Percentiles rank a stretch among this genome's conserved stretches.
Conservation (phyloP, 2,113 vertebrate genomes). For the Halcyon malimbica region DNA sequence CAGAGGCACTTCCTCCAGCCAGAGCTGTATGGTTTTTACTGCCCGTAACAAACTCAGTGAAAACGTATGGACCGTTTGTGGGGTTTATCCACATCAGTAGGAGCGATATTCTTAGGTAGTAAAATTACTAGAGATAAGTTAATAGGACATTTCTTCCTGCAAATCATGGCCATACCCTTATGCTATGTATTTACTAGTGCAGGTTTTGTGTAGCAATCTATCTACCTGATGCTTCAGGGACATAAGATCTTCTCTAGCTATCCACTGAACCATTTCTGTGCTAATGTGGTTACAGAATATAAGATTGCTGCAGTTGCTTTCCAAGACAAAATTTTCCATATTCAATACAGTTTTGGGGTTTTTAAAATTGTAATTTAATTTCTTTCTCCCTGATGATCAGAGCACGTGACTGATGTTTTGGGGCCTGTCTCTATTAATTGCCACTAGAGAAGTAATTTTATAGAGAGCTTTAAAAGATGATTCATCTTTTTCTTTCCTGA, state of each 20-base stretch:
- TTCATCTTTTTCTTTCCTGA: conserved; percentile 30
- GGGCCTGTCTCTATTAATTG: conserved; percentile 31
- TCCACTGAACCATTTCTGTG: not conserved
- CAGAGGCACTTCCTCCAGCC: not conserved
- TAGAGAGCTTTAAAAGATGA: not conserved
- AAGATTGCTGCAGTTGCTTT: not conserved
- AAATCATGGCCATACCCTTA: not conserved
- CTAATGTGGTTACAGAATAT: not conserved
- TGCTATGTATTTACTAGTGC: not conserved
- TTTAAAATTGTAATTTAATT: not conserved
- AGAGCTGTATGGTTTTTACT: not conserved
- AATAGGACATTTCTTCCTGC: not conserved
- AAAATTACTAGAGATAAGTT: not conserved
- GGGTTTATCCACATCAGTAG: not conserved
- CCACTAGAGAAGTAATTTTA: conserved; percentile 12
- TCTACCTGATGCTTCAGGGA: not conserved
- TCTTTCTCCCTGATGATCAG: not conserved
- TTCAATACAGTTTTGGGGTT: not conserved
- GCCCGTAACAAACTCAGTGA: not conserved
- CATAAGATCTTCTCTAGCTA: not conserved
- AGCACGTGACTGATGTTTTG: not conserved
- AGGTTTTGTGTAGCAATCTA: not conserved
- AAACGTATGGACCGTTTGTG: not conserved
- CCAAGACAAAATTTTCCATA: not conserved
- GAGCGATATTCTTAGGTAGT: not conserved